A percentile compares a stretch with the other conserved stretches of the same genome.
Evolutionary conservation across 2,797 vertebrate species (phyloP).

Genomic region (Kryptolebias ocellatus): DNA sequence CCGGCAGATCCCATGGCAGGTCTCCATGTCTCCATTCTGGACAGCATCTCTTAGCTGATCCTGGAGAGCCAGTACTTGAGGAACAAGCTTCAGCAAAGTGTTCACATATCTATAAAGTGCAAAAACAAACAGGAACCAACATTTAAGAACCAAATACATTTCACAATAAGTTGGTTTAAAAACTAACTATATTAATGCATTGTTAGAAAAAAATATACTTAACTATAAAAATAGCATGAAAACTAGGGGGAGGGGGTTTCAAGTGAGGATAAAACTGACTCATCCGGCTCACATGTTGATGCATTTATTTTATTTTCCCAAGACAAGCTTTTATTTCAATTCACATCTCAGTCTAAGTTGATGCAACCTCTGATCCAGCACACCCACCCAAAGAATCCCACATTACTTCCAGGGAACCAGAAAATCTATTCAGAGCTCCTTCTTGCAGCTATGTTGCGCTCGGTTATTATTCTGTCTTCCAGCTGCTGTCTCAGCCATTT

Average conservation of each 20-base stretch:
- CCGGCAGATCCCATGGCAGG: constrained; percentile 96
- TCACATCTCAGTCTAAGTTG: constrained; percentile 40
- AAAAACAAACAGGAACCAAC: constrained; percentile 15
- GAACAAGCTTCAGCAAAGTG: constrained; percentile 96
- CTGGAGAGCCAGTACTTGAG: constrained; percentile 92
- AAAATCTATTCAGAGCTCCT: constrained; percentile 56
- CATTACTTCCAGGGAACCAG: constrained; percentile 47
- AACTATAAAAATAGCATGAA: background rate
- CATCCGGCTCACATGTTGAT: constrained; percentile 35
- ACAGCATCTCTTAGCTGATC: constrained; percentile 95
- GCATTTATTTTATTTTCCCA: constrained; percentile 48
- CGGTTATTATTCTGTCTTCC: constrained; percentile 58
- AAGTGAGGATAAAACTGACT: constrained; percentile 30
- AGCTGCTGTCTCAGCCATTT: constrained; percentile 63
- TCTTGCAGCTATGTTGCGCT: constrained; percentile 50
- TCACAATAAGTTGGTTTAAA: background rate
- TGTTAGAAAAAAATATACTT: no score
- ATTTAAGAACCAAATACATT: background rate
- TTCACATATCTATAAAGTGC: constrained; percentile 89
- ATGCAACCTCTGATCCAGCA: constrained; percentile 48
- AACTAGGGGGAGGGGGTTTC: constrained; percentile 2
- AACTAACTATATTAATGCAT: background rate
- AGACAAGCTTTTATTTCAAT: constrained; percentile 55
- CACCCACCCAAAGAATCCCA: constrained; percentile 56
- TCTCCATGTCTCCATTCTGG: constrained; percentile 98